phyloP scores from a whole-genome alignment of 1,140 invertebrate genomes.

The Galendromus occidentalis region DNA sequence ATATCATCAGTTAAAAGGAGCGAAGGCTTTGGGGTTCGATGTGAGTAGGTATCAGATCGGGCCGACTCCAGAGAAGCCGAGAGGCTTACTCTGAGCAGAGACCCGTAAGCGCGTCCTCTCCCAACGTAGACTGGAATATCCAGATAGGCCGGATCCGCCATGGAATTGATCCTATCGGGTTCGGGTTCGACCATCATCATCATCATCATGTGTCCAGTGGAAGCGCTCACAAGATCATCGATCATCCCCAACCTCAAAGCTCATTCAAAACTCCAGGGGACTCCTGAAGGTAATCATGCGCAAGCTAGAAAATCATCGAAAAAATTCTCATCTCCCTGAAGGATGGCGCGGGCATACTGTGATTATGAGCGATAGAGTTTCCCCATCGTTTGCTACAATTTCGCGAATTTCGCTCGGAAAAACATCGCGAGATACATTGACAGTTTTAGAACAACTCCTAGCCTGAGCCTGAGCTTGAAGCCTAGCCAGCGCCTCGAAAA shows the following conservation, averaged over 20 bases:
- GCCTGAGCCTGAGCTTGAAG: neutral
- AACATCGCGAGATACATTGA: neutral
- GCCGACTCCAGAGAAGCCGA: neutral
- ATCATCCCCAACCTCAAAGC: constrained; percentile 13
- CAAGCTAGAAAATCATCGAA: neutral
- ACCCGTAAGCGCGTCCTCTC: constrained; percentile 11
- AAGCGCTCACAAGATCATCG: constrained; percentile 12
- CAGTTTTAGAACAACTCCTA: neutral
- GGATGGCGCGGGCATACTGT: too few relatives aligned
- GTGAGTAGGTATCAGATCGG: neutral
- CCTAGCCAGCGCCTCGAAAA: neutral
- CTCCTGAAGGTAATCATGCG: neutral
- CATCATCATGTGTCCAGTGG: constrained; percentile 11
- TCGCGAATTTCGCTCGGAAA: neutral
- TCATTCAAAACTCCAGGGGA: neutral
- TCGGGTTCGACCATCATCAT: constrained; percentile 12
- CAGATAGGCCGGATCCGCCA: neutral
- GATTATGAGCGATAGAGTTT: too few relatives aligned
- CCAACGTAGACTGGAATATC: neutral
- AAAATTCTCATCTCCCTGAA: too few relatives aligned
- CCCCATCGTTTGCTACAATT: too few relatives aligned
- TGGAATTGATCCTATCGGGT: neutral
- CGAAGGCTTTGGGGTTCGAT: too few relatives aligned
- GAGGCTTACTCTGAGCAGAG: neutral
- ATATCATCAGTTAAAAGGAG: too few relatives aligned